Conservation (phyloP, 2,797 vertebrate species). For the Rallus crepitans region DNA sequence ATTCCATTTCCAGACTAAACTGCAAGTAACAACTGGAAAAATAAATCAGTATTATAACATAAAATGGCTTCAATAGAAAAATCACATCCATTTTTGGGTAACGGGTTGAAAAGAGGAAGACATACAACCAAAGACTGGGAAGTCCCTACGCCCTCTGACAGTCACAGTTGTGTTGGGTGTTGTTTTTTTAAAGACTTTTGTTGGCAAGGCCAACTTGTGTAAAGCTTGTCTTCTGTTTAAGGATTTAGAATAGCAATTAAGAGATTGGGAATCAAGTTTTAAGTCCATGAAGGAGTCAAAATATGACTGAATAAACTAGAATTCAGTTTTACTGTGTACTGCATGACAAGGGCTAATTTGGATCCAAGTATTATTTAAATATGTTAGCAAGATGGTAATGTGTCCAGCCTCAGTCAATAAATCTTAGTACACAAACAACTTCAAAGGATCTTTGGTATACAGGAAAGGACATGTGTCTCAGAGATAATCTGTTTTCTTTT, state of each 20-base stretch:
- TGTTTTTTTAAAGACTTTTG: neutral
- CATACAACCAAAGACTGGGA: neutral
- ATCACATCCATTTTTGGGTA: neutral
- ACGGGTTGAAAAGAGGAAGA: neutral
- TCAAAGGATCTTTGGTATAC: neutral
- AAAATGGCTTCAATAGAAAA: neutral
- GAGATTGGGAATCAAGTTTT: neutral
- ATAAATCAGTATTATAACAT: neutral
- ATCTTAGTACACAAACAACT: neutral
- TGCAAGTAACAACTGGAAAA: neutral
- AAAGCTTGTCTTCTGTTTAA: neutral
- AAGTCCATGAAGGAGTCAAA: neutral
- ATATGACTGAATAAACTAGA: neutral
- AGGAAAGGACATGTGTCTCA: neutral
- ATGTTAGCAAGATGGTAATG: neutral
- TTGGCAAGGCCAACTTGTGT: neutral
- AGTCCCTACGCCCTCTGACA: neutral
- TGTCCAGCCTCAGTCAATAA: neutral
- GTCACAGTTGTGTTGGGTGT: neutral
- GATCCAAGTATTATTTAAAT: neutral
- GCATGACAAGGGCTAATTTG: neutral
- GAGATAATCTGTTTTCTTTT: neutral
- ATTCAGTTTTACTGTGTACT: neutral
- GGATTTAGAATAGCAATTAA: neutral
- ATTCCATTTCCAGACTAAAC: neutral